These are phyloP conservation scores for Ormyrus nitidulus DNA, from an alignment of 2,888 invertebrate genomes.

Conservation along the genomic window DNA sequence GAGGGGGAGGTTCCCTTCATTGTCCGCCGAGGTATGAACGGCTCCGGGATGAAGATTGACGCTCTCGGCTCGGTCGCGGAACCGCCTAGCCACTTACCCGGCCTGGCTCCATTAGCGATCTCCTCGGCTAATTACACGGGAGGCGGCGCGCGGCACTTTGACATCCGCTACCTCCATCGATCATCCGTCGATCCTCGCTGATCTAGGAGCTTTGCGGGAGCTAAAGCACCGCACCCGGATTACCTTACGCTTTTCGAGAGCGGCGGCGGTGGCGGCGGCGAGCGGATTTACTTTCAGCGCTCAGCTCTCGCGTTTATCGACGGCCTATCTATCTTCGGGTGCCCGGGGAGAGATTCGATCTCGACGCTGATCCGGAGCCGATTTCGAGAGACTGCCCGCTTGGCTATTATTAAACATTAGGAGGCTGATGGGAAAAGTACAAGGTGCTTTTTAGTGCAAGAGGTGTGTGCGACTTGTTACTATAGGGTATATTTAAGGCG, in stretches of 20 bases:
- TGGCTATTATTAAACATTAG: slow-evolving; percentile 18
- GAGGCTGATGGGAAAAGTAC: slow-evolving; percentile 13
- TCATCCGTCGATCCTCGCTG: slow-evolving; percentile 63
- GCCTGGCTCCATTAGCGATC: slow-evolving; percentile 54
- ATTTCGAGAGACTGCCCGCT: not conserved
- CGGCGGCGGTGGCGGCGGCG: not conserved
- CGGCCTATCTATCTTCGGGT: slow-evolving; percentile 7
- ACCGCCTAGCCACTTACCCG: slow-evolving; percentile 35
- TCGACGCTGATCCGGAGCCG: slow-evolving; percentile 9
- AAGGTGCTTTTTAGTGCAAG: not conserved
- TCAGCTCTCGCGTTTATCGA: slow-evolving; percentile 12
- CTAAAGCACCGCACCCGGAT: not conserved
- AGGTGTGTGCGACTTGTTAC: not conserved
- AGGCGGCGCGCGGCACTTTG: slow-evolving; percentile 63
- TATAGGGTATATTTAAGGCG: not conserved
- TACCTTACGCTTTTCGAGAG: slow-evolving; percentile 53
- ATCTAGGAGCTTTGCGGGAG: slow-evolving; percentile 12
- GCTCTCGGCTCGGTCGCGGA: not conserved
- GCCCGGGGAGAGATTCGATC: no score
- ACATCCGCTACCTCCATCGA: slow-evolving; percentile 67
- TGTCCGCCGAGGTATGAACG: slow-evolving; percentile 31
- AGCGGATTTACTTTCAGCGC: no score
- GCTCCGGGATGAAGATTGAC: slow-evolving; percentile 51
- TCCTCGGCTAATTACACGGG: slow-evolving; percentile 53
- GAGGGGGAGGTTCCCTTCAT: not conserved